Conservation (phyloP, 2,888 invertebrate genomes). For the Melanostoma scalare region DNA sequence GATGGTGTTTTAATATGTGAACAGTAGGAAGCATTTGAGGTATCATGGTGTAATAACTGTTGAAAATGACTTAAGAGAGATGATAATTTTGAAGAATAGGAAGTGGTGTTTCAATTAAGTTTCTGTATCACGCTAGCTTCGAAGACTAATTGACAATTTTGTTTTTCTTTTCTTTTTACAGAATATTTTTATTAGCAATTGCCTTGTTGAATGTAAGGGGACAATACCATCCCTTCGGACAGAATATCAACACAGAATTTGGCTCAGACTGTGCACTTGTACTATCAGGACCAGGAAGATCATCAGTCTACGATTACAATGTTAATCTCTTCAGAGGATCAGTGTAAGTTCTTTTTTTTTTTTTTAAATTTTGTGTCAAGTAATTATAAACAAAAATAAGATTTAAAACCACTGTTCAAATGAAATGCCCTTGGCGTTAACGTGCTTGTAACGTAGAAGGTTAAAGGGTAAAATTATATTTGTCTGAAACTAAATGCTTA, state of each 20-base stretch:
- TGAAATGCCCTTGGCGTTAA: no score
- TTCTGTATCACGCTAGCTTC: neutral
- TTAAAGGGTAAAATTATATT: no score
- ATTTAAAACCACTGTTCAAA: no score
- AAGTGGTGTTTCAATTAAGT: no score
- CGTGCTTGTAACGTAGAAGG: no score
- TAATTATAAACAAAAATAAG: no score
- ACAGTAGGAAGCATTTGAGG: conserved; percentile 10
- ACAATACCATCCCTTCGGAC: conserved; percentile 79
- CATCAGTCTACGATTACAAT: conserved; percentile 92
- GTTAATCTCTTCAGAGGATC: conserved; percentile 91
- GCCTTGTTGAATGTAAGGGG: conserved; percentile 72
- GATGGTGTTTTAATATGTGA: neutral
- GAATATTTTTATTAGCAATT: conserved; percentile 78
- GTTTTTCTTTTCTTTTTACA: conserved; percentile 74
- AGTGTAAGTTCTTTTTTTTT: conserved; percentile 86
- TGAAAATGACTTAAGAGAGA: no score
- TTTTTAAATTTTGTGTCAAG: neutral
- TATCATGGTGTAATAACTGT: no score
- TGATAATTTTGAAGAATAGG: no score
- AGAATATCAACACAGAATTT: conserved; percentile 78
- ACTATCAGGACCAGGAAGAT: conserved; percentile 89
- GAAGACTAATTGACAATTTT: neutral
- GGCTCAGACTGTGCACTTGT: conserved; percentile 90
- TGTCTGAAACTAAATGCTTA: no score